Percentiles rank a stretch among this genome's conserved stretches.
Conservation (phyloP, 2,888 invertebrate species). For the Xestia rhomboidea region DNA sequence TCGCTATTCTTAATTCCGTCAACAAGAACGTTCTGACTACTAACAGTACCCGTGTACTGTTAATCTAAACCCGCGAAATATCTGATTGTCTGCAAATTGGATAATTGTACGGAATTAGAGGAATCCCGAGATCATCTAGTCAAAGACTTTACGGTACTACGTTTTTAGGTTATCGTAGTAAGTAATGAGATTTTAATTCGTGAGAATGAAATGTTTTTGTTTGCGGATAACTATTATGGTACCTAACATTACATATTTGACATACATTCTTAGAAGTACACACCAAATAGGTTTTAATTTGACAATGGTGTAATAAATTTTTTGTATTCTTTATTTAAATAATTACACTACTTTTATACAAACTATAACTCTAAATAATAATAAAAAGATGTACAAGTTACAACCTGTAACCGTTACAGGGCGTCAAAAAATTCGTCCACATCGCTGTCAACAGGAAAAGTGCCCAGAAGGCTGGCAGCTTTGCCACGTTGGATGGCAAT, state of each 20-base stretch:
- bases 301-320: background rate
- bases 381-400: no score
- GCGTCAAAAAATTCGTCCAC: no score
- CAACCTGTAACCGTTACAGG: no score
- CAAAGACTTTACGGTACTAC: slow-evolving; percentile 42
- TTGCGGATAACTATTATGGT: background rate
- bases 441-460: no score
- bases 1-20: slow-evolving; percentile 23
- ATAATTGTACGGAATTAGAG: slow-evolving; percentile 73
- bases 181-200: slow-evolving; percentile 23
- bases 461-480: no score
- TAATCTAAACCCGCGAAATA: slow-evolving; percentile 57
- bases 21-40: background rate
- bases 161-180: slow-evolving; percentile 28
- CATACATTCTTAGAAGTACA: background rate
- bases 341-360: no score
- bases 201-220: slow-evolving; percentile 37
- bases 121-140: slow-evolving; percentile 48
- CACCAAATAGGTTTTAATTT: background rate
- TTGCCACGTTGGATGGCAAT: no score
- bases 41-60: slow-evolving; percentile 53
- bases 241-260: slow-evolving; percentile 10
- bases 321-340: no score
- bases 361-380: no score
- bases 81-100: slow-evolving; percentile 75